Base-by-base conservation (phyloP, 2,797 vertebrate species). In the Gymnopithys bicolor region DNA sequence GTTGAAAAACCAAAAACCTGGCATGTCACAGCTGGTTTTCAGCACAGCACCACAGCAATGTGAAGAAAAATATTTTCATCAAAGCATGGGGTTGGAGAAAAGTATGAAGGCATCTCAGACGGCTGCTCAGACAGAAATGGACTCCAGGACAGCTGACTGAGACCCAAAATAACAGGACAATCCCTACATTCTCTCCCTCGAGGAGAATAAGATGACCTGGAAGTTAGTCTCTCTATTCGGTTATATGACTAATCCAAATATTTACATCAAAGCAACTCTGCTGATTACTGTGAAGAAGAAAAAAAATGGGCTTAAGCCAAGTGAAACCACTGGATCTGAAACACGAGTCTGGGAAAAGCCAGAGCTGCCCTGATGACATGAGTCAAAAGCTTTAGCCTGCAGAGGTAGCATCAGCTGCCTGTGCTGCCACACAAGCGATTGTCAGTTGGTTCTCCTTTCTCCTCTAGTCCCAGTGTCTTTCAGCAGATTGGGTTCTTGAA, bases 41-140 rank as follows among this genome's bases (percentile, higher is more conserved):
- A 43, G 67, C 52, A 90, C 16, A 88, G 3, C 24, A 74, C 15
- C n/a, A 83, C 25, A 64, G 43, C 37, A 93, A 64, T 0, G 0
- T 7, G 12, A 71, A 33, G 30, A 74, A 69, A 18, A 82, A 52
- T 51, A 69, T 70, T 80, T 95, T 79, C 64, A 90, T 56, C 37
- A 74, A 46, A 93, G 32, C 27, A 39, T 28, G 37, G 27, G 71
- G 53, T 73, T 59, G 55, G 39, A 87, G 21, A 87, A 87, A 87
- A 92, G 76, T 43, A 52, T 32, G 35, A 84, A 95, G 69, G 73
- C 45, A 84, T 91, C 73, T 96, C 55, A 89, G 37, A 55, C 64
- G 94, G 78, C 76, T 91, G 66, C 55, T 62, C 63, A 87, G 66
- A 22, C n/a, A 74, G 49, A 80, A 69, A 5, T 10, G 13, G 48